Base-by-base conservation (phyloP, 2,113 vertebrate genomes). In the Aphyosemion australe region DNA sequence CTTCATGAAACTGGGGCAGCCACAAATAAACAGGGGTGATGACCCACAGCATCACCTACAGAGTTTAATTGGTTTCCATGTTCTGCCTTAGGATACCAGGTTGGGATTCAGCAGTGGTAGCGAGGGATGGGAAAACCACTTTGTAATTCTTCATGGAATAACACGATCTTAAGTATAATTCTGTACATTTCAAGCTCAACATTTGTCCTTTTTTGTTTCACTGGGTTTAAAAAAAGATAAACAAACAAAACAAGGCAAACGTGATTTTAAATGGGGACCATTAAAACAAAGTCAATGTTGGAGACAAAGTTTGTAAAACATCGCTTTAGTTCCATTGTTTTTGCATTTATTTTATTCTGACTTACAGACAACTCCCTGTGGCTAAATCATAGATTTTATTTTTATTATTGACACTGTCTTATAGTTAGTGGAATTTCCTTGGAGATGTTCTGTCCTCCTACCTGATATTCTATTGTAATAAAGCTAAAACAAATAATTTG, bases 81-180 rank as follows among this genome's bases (percentile, higher is more conserved):
- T 53, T 65, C 16, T 8, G 2, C 47, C 62, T 8, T 32, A 70
- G 15, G 45, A 5, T 34, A 37, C 66, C n/a, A 8, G 2, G 53
- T 69, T 21, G 13, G 50, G 62, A 39, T 43, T 51, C 20, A 52
- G 41, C 32, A 19, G 43, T 20, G 37, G n/a, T 20, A 61, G 61
- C 53, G 47, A 21, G 31, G 34, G 34, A 37, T 7, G 9, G 34
- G 34, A 37, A 37, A 5, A 9, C 39, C 66, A 41, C 45, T 41
- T 45, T 69, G 60, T 55, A 53, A 56, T 55, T 50, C 61, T 37
- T 37, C 12, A 19, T 37, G 34, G 20, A 74, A 66, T 71, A 41
- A 73, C 58, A 26, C 43, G 59, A 37, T 10, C 34, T 10, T 37
- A 10, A 37, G 9, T 37, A 8, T 37, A 8, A 37, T 37, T 37